Base-by-base conservation (phyloP, 2,888 invertebrate species). In the Temnothorax rugatulus region DNA sequence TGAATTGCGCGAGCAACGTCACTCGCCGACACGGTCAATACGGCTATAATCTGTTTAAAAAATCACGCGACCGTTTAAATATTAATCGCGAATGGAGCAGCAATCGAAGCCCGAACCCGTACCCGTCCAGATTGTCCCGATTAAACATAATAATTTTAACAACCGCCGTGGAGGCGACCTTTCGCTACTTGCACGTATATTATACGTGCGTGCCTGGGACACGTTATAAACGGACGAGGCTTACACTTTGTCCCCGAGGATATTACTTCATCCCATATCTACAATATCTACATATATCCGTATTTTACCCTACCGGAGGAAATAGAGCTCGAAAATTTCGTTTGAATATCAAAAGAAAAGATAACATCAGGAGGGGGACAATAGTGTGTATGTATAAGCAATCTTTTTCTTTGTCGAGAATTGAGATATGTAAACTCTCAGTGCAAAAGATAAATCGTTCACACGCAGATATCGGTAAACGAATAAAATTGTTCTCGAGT, bases 11-110 rank as follows among this genome's bases (percentile, higher is more conserved):
- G 73, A 38, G 11, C 34, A 2, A 25, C 73, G 50, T 44, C 47
- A n/a, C 4, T 38, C 57, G 59, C 11, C 71, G 44, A 25, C 7
- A 25, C 47, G 73, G 5, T 73, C 73, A 50, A 73, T 71, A 61
- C 0, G 41, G 47, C 73, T 50, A 73, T 61, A 73, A 81, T 59
- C 73, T 81, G 59, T 81, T 81, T 73, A 81, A 81, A 81, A 73
- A 81, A 61, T 25, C 59, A 81, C 8, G 38, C 50, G 59, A 73
- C 38, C 38, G 25, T 8, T 71, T 81, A 73, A 61, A 73, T 9
- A 69, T 81, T 81, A 50, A 81, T 61, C 38, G 57, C 47, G 25
- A 34, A 47, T 8, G 57, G 13, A 47, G 34, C n/a, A 13, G 68
- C 59, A 68, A 59, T 71, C 59, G 47, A 34, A 50, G 47, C 41